Percentiles rank a stretch among this genome's conserved stretches.
These are phyloP conservation scores for Heliothis virescens DNA, from an alignment of 1,140 invertebrate species.

Conservation along the genomic window DNA sequence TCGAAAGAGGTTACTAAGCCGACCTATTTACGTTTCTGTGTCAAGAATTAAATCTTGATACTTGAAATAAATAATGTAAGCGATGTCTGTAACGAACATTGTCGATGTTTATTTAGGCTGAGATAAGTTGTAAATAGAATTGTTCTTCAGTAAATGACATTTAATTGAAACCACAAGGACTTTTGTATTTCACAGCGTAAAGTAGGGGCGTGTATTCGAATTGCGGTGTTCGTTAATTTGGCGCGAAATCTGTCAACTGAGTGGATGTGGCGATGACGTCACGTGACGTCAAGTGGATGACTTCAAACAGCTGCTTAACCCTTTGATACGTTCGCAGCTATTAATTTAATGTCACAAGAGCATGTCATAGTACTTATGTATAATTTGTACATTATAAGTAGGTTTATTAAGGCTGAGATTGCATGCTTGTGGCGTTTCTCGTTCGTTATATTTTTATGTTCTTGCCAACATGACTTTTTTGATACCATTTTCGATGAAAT, in stretches of 20 bases:
- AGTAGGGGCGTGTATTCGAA: slow-evolving; percentile 21
- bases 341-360: slow-evolving; percentile 23
- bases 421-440: too few species aligned
- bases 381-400: background rate
- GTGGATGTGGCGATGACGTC: slow-evolving; percentile 11
- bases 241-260: slow-evolving; percentile 4
- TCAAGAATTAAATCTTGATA: background rate
- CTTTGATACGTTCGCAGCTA: slow-evolving; percentile 12
- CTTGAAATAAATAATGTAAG: background rate
- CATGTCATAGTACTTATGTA: background rate
- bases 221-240: slow-evolving; percentile 17
- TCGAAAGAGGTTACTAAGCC: background rate
- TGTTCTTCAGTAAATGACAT: slow-evolving; percentile 14
- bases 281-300: slow-evolving; percentile 13
- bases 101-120: background rate
- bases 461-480: too few species aligned
- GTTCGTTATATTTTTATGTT: too few species aligned
- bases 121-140: slow-evolving; percentile 1
- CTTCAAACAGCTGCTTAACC: slow-evolving; percentile 6
- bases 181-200: background rate
- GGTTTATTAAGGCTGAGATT: background rate
- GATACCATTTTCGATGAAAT: too few species aligned
- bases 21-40: background rate
- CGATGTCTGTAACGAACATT: background rate
- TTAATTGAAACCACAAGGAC: slow-evolving; percentile 31